Evolutionary conservation across 2,113 vertebrate species (phyloP).

Genomic region (Ceratotherium simum): DNA sequence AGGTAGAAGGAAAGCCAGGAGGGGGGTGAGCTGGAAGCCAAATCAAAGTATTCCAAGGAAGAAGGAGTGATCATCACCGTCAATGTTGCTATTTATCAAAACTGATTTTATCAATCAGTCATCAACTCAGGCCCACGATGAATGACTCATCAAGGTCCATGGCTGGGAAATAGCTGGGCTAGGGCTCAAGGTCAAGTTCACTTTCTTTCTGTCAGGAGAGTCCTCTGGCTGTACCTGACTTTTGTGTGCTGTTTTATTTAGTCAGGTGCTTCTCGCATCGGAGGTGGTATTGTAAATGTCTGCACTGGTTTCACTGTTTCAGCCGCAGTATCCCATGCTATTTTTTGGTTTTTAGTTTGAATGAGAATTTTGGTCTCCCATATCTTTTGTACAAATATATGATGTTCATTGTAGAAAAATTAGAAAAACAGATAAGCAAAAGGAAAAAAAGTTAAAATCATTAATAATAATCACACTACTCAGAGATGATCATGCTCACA

Average conservation of each 20-base stretch:
- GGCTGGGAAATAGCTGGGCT: neutral
- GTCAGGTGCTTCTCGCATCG: neutral
- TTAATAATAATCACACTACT: neutral
- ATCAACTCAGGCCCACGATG: neutral
- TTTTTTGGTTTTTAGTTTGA: neutral
- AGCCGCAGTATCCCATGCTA: neutral
- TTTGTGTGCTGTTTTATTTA: neutral
- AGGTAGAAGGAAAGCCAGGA: neutral
- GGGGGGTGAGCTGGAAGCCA: neutral
- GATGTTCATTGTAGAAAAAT: neutral
- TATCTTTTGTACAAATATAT: neutral
- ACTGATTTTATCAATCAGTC: neutral
- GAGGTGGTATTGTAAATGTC: neutral
- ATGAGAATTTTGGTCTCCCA: neutral
- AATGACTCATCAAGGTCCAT: neutral
- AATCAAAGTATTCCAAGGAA: neutral
- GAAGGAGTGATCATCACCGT: neutral
- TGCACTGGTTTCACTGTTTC: neutral
- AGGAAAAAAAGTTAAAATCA: neutral
- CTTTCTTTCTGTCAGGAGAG: neutral
- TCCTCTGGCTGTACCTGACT: neutral
- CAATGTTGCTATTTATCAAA: neutral
- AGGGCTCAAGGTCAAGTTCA: neutral
- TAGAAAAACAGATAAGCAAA: neutral
- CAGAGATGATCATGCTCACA: neutral